These are phyloP conservation scores for Psilopogon haemacephalus DNA, from an alignment of 2,113 vertebrate species.

Conservation along the genomic window DNA sequence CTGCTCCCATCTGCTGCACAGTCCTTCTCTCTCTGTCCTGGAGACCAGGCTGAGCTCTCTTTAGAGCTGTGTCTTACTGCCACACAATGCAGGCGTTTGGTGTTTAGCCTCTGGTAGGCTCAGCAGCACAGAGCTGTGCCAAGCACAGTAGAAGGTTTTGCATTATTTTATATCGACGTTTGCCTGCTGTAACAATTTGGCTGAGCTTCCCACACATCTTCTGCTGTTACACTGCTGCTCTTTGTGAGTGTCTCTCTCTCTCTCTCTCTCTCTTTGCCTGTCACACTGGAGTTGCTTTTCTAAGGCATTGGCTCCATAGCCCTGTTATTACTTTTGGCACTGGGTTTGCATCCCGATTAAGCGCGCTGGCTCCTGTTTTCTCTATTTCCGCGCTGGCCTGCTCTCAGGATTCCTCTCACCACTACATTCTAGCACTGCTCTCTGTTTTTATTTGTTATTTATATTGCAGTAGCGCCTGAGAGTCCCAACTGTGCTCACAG, in stretches of 20 bases:
- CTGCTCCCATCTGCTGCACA: background rate
- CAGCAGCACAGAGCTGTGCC: background rate
- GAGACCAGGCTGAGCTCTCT: background rate
- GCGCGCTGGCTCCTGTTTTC: slow-evolving; percentile 56
- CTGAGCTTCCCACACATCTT: slow-evolving; percentile 17
- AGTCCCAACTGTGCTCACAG: slow-evolving; percentile 29
- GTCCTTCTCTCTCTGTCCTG: background rate
- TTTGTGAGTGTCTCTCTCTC: slow-evolving; percentile 49
- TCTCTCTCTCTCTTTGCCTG: slow-evolving; percentile 13
- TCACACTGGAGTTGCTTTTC: slow-evolving; percentile 53
- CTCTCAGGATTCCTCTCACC: slow-evolving; percentile 46
- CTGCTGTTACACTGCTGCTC: slow-evolving; percentile 50
- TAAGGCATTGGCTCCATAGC: slow-evolving; percentile 44
- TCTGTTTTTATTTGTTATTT: slow-evolving; percentile 59
- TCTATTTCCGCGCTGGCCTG: slow-evolving; percentile 28
- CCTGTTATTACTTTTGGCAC: slow-evolving; percentile 63
- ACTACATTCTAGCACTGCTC: background rate
- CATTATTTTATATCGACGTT: slow-evolving; percentile 56
- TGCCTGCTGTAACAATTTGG: slow-evolving; percentile 65
- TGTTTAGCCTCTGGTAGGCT: background rate
- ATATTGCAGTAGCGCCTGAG: slow-evolving; percentile 7
- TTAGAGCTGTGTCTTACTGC: background rate
- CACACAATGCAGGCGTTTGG: background rate
- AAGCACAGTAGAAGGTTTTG: slow-evolving; percentile 33
- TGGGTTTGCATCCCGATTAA: slow-evolving; percentile 56